Conservation (phyloP, 2,113 vertebrate species). For the Polyodon spathula region DNA sequence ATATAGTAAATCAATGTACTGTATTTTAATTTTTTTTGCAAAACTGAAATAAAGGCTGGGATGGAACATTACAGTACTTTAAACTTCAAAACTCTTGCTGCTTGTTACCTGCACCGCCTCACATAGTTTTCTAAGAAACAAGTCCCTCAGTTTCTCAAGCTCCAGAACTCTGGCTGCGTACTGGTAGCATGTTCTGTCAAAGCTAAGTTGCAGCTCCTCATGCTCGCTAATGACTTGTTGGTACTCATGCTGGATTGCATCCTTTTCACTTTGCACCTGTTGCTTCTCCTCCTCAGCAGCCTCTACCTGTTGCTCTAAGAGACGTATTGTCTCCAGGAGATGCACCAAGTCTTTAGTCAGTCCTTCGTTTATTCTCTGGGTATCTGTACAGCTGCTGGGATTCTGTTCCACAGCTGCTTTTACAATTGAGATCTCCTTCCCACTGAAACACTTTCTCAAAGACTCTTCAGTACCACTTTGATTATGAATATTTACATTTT, state of each 20-base stretch:
- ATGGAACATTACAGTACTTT: too few species aligned
- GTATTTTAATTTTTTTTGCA: too few species aligned
- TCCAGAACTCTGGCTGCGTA: neutral
- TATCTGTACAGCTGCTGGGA: neutral
- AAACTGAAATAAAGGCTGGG: conserved; percentile 6
- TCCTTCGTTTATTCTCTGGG: conserved; percentile 14
- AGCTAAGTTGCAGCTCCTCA: conserved; percentile 6
- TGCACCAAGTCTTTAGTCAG: conserved; percentile 1
- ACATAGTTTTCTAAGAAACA: neutral
- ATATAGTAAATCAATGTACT: too few species aligned
- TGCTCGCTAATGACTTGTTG: conserved; percentile 1
- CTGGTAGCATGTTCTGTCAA: neutral
- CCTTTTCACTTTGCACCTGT: neutral
- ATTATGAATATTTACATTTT: neutral
- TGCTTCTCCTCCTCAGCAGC: neutral
- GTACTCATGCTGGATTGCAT: neutral
- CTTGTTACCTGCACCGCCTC: neutral
- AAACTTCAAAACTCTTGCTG: neutral
- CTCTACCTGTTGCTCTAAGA: conserved; percentile 1
- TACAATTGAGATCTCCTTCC: neutral
- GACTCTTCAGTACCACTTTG: neutral
- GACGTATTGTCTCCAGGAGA: neutral
- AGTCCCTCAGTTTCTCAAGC: neutral
- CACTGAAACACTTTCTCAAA: neutral
- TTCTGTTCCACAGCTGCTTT: conserved; percentile 9